A percentile compares a stretch with the other conserved stretches of the same genome.
phyloP scores from a whole-genome alignment of 2,888 invertebrate genomes.

The Drosophila neotestacea region DNA sequence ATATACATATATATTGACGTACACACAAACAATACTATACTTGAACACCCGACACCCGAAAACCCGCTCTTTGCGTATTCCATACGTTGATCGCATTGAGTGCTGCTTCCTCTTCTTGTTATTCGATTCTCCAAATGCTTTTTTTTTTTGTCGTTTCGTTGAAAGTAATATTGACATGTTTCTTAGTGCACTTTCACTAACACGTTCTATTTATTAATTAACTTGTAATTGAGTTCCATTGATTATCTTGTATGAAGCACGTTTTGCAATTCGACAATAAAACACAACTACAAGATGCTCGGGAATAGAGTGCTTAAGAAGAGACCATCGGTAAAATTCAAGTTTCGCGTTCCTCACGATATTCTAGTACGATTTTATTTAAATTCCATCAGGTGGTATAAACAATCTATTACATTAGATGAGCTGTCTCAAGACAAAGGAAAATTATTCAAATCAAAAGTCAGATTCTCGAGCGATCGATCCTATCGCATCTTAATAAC shows the following conservation, averaged over 20 bases:
- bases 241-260: conserved; percentile 39
- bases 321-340: not conserved
- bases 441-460: too few relatives aligned
- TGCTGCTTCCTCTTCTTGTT: conserved; percentile 43
- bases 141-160: conserved; percentile 9
- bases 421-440: too few relatives aligned
- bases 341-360: too few relatives aligned
- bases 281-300: not conserved
- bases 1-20: not conserved
- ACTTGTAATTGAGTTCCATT: conserved; percentile 28
- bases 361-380: too few relatives aligned
- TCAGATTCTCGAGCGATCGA: too few relatives aligned
- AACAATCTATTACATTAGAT: too few relatives aligned
- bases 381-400: too few relatives aligned
- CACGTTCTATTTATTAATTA: conserved; percentile 18
- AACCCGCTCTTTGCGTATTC: conserved; percentile 41
- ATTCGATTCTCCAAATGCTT: conserved; percentile 2
- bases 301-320: too few relatives aligned
- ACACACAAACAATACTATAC: conserved; percentile 1
- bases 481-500: too few relatives aligned
- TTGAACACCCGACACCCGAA: not conserved
- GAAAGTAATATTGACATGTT: conserved; percentile 48
- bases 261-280: conserved; percentile 25
- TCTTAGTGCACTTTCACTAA: conserved; percentile 64
- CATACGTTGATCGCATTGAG: conserved; percentile 42